Conservation (phyloP, 2,797 vertebrate genomes). For the Huso huso region DNA sequence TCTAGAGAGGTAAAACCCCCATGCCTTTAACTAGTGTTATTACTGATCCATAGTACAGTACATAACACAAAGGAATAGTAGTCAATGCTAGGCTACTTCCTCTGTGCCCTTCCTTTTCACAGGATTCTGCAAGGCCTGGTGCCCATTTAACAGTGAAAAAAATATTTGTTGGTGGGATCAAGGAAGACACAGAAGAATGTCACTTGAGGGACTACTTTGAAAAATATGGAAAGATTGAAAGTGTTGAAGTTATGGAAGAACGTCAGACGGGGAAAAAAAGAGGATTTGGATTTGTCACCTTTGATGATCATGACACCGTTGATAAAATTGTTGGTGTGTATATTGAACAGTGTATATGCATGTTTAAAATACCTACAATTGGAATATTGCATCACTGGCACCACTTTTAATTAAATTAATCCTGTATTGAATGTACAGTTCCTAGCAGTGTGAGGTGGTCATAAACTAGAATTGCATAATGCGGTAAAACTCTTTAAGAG, state of each 20-base stretch:
- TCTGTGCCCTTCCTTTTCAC: constrained; percentile 19
- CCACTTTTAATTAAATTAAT: not conserved
- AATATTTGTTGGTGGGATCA: constrained; percentile 96
- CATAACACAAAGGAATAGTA: no score
- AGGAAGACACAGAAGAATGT: constrained; percentile 94
- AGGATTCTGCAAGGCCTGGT: constrained; percentile 88
- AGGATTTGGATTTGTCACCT: constrained; percentile 94
- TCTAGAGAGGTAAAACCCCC: constrained; percentile 80
- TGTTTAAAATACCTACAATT: not conserved
- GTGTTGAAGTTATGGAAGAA: constrained; percentile 94
- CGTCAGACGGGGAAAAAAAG: constrained; percentile 91
- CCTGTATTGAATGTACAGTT: no score
- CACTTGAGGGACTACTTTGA: constrained; percentile 92
- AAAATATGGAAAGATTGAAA: constrained; percentile 89
- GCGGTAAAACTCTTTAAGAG: no score
- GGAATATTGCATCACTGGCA: not conserved
- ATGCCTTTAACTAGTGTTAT: no score
- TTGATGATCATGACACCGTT: constrained; percentile 95
- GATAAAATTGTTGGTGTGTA: constrained; percentile 96
- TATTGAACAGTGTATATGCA: not conserved
- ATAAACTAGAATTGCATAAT: no score
- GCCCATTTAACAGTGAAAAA: constrained; percentile 96
- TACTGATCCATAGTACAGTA: no score
- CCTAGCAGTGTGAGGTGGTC: no score
- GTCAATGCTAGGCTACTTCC: no score